Evolutionary conservation across 2,113 vertebrate species (phyloP), one percentile per base, ranked within the genome.

Genomic region (Muntiacus reevesi): DNA sequence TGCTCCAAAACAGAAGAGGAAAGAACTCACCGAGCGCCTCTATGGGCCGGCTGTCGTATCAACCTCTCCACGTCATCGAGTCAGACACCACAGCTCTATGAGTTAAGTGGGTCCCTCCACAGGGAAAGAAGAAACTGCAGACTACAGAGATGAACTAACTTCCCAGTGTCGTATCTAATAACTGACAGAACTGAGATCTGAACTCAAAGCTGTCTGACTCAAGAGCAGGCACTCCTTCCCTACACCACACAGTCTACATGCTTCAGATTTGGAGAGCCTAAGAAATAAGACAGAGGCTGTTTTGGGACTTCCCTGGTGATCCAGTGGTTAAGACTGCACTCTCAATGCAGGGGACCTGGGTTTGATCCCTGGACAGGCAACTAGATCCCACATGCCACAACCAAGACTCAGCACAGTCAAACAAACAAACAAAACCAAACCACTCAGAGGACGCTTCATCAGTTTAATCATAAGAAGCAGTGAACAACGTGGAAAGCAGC

Each of bases 231-330:
- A 3, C 23, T 57, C 59, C 50, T 81, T 84, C 30, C 27, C 83
- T 2, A 40, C 2, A 17, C 11, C 33, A 85, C 12, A 16, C 1
- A 25, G 28, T 27, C 28, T 33, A 47, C 1, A 7, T 25, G n/a
- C 23, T 59, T 89, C 52, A 40, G 54, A 27, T 45, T 14, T 23
- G 30, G 14, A 87, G 62, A 81, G 27, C 36, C 85, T 93, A 67
- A 47, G 85, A 23, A 87, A 47, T 6, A 81, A 76, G n/a, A 95
- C 6, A 23, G 28, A 45, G 52, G 40, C 9, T 57, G 30, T 74
- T 64, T 94, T 91, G 36, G 36, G 71, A 14, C 71, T 13, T 25
- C 40, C 71, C 71, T 76, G 71, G 71, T 43, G 71, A 76, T 27
- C 36, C 40, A 27, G 71, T 4, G 23, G 71, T 14, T 40, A 27